These are phyloP conservation scores for Xestia rhomboidea DNA, from an alignment of 2,888 invertebrate species.

Conservation along the genomic window DNA sequence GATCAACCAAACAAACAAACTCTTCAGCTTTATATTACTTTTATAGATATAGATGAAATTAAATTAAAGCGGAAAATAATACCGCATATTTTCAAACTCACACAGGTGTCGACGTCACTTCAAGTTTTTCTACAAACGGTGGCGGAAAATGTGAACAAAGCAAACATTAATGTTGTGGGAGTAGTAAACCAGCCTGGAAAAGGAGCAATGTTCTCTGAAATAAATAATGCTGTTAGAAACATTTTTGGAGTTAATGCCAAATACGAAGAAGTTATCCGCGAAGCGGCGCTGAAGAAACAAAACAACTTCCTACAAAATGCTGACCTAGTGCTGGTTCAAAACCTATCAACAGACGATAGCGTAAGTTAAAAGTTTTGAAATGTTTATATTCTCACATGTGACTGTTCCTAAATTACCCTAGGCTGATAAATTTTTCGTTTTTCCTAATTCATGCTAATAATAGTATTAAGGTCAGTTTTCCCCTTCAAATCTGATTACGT, in stretches of 20 bases:
- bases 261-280: constrained; percentile 49
- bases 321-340: constrained; percentile 65
- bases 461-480: too few species aligned
- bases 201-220: constrained; percentile 48
- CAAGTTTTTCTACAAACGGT: constrained; percentile 69
- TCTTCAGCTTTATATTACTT: too few species aligned
- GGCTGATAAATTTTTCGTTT: too few species aligned
- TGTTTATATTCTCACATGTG: too few species aligned
- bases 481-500: not conserved
- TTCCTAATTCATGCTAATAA: too few species aligned
- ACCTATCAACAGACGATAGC: constrained; percentile 59
- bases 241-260: constrained; percentile 50
- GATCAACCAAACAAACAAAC: too few species aligned
- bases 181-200: constrained; percentile 40
- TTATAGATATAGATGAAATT: not conserved
- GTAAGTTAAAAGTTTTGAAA: constrained; percentile 44
- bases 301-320: constrained; percentile 29
- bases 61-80: not conserved
- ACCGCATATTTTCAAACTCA: not conserved
- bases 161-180: constrained; percentile 60
- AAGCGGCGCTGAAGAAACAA: constrained; percentile 19
- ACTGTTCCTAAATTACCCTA: too few species aligned
- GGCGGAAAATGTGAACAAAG: constrained; percentile 68
- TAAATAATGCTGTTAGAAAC: constrained; percentile 45
- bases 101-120: constrained; percentile 61